Conservation (phyloP, 2,113 vertebrate species). For the Actenoides lindsayi region DNA sequence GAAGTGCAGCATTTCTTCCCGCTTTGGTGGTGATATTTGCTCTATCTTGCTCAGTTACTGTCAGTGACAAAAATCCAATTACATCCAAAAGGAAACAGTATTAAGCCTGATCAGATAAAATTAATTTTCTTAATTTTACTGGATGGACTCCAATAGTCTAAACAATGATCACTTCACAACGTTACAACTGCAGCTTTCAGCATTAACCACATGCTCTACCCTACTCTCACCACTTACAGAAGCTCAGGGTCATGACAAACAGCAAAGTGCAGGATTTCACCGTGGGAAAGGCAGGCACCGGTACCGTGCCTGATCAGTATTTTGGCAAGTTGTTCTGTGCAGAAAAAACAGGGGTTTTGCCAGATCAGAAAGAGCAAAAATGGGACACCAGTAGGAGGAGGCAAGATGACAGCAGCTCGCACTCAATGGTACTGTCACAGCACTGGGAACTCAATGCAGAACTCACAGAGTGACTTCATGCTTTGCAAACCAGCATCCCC, state of each 20-base stretch:
- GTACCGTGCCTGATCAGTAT: not conserved
- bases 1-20: not conserved
- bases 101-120: not conserved
- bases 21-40: not conserved
- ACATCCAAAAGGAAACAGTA: not conserved
- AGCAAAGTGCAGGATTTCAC: not conserved
- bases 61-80: not conserved
- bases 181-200: not conserved
- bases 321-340: not conserved
- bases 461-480: no score
- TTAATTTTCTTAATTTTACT: not conserved
- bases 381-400: not conserved
- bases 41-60: not conserved
- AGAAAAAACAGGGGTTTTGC: not conserved
- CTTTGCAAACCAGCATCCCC: not conserved
- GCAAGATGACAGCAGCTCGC: not conserved
- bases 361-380: not conserved
- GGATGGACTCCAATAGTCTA: not conserved
- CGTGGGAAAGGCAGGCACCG: accelerated
- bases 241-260: not conserved
- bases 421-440: not conserved
- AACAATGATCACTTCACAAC: not conserved
- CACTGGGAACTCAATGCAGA: not conserved
- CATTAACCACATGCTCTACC: accelerated
- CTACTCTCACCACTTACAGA: not conserved